A percentile compares a stretch with the other conserved stretches of the same genome.
Conservation (phyloP, 2,888 invertebrate genomes). For the Lepeophtheirus nordmannii region DNA sequence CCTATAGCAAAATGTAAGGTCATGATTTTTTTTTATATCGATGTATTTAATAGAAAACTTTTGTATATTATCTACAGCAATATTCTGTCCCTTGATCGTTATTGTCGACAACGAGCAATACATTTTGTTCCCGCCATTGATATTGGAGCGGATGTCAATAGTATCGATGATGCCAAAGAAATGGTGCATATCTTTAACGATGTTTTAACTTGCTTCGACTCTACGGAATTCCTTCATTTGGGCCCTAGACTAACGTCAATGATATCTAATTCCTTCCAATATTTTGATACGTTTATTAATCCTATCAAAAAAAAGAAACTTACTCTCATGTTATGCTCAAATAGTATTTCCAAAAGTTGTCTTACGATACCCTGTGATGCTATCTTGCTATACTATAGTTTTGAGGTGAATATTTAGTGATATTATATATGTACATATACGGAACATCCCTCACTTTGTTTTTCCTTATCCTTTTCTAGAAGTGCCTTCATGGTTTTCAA, state of each 20-base stretch:
- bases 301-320: conserved; percentile 9
- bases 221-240: conserved; percentile 5
- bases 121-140: conserved; percentile 18
- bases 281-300: conserved; percentile 2
- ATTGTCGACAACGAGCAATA: conserved; percentile 11
- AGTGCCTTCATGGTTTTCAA: background rate
- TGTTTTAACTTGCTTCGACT: conserved; percentile 15
- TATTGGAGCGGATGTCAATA: background rate
- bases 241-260: conserved; percentile 12
- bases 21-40: background rate
- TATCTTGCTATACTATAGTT: background rate
- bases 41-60: background rate
- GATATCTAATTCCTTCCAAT: conserved; percentile 3
- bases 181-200: background rate
- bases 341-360: background rate
- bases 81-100: conserved; percentile 13
- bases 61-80: conserved; percentile 7
- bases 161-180: background rate
- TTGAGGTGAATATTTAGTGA: background rate
- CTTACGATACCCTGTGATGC: background rate
- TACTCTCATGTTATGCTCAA: background rate
- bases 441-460: background rate
- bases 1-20: conserved; percentile 17
- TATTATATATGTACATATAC: background rate
- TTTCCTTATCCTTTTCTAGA: background rate